Conservation (phyloP, 1,140 invertebrate species). For the Panonychus citri region DNA sequence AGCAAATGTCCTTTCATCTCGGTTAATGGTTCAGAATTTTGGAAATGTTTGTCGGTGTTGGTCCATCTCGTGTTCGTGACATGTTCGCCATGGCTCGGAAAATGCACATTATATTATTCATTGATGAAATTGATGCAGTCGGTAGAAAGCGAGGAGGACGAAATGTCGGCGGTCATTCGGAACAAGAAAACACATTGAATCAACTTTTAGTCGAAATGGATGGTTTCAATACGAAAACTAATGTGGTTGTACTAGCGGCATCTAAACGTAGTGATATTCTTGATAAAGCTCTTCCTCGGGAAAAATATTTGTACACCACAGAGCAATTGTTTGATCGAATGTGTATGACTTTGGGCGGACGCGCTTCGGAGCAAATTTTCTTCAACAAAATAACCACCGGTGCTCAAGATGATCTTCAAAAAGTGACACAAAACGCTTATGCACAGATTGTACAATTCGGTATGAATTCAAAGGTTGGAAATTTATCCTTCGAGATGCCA, state of each 20-base stretch:
- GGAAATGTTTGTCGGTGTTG: conserved; percentile 78
- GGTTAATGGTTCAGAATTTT: conserved; percentile 88
- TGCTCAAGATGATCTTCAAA: conserved; percentile 89
- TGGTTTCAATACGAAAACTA: conserved; percentile 74
- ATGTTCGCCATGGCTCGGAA: conserved; percentile 80
- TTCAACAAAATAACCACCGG: conserved; percentile 87
- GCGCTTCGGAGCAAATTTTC: conserved; percentile 88
- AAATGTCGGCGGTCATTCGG: conserved; percentile 26
- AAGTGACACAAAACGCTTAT: conserved; percentile 86
- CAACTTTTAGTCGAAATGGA: conserved; percentile 94
- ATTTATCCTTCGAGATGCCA: conserved; percentile 68
- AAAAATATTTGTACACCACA: conserved; percentile 88
- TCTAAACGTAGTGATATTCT: conserved; percentile 89
- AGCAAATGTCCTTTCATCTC: conserved; percentile 68
- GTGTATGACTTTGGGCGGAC: conserved; percentile 71
- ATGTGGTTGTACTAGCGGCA: conserved; percentile 79
- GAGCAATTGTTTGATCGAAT: conserved; percentile 45
- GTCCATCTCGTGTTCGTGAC: conserved; percentile 65
- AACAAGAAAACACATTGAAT: conserved; percentile 87
- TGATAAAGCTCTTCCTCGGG: conserved; percentile 86
- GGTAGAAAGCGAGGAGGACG: conserved; percentile 45
- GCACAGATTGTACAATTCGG: conserved; percentile 47
- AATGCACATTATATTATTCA: conserved; percentile 87
- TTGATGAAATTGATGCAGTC: conserved; percentile 96
- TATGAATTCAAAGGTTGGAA: conserved; percentile 65